phyloP scores from a whole-genome alignment of 2,797 vertebrate genomes.

The Epinephelus awoara region DNA sequence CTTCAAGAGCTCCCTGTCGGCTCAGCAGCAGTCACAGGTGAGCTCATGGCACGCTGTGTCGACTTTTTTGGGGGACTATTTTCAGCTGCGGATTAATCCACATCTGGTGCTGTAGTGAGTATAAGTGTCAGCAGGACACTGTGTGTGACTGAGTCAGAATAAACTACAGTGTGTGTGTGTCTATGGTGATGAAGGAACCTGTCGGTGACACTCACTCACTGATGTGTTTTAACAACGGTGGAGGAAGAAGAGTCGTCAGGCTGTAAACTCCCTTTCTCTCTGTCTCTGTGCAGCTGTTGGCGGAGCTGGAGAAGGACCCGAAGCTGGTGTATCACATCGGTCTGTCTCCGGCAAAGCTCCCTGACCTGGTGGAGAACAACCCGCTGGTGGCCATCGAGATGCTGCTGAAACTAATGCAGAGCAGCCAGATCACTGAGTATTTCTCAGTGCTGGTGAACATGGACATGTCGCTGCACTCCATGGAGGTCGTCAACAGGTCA shows the following conservation, averaged over 20 bases:
- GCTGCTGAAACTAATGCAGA: constrained; percentile 99
- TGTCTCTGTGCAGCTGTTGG: constrained; percentile 88
- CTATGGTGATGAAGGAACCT: no score
- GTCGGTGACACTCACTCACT: no score
- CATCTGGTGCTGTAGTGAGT: no score
- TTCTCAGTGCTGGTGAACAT: constrained; percentile 99
- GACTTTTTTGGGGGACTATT: no score
- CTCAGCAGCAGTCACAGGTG: constrained; percentile 96
- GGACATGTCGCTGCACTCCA: constrained; percentile 99
- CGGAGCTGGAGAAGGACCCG: constrained; percentile 96
- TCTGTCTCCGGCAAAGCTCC: constrained; percentile 94
- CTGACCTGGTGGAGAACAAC: constrained; percentile 99
- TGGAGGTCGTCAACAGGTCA: constrained; percentile 99
- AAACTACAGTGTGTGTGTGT: no score
- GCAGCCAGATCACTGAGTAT: constrained; percentile 99
- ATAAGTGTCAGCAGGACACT: no score
- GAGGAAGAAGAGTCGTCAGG: no score
- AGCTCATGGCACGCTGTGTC: background rate
- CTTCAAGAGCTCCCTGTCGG: constrained; percentile 97
- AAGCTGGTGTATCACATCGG: constrained; percentile 99
- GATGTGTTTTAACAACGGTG: no score
- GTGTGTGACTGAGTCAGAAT: no score
- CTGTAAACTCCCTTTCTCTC: background rate
- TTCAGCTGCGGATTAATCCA: no score
- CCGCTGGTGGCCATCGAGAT: constrained; percentile 99